phyloP scores from a whole-genome alignment of 2,888 invertebrate genomes.

The Polydrusus pterygomalis region DNA sequence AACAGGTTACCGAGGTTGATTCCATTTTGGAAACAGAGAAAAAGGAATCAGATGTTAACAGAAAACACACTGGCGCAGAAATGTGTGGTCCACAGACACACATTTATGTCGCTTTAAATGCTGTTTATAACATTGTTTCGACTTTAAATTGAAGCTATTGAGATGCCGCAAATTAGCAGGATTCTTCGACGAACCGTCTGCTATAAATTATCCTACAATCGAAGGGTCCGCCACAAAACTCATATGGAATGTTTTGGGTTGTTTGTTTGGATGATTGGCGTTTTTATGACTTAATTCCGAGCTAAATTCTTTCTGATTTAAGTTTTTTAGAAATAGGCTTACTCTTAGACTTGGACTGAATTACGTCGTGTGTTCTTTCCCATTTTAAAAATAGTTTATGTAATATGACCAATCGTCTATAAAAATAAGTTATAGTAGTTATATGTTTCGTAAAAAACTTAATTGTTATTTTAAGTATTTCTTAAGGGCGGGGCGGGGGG shows the following conservation, averaged over 20 bases:
- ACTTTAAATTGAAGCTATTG: constrained; percentile 54
- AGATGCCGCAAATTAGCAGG: constrained; percentile 49
- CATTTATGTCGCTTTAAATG: constrained; percentile 58
- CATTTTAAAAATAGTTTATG: too few species aligned
- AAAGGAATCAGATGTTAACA: too few species aligned
- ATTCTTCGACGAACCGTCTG: constrained; percentile 38
- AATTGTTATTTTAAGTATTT: too few species aligned
- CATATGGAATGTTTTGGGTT: constrained; percentile 31
- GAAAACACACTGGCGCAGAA: too few species aligned
- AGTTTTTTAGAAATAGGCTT: not conserved
- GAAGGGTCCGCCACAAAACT: constrained; percentile 34
- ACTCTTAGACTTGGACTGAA: too few species aligned
- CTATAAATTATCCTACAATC: constrained; percentile 39
- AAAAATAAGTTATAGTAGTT: too few species aligned
- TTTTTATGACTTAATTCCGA: constrained; percentile 29
- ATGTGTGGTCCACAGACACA: constrained; percentile 49
- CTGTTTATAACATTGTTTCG: constrained; percentile 60
- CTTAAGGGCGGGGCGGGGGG: too few species aligned
- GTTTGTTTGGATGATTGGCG: constrained; percentile 21
- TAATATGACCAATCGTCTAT: too few species aligned
- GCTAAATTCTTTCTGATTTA: constrained; percentile 21
- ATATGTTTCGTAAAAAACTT: too few species aligned
- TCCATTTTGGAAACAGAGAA: too few species aligned
- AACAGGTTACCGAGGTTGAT: too few species aligned
- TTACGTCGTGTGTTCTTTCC: too few species aligned